Percentiles rank a stretch among this genome's conserved stretches.
phyloP scores from a whole-genome alignment of 53 echinoderm and acorn worm species.

The Echinarachnius parma region DNA sequence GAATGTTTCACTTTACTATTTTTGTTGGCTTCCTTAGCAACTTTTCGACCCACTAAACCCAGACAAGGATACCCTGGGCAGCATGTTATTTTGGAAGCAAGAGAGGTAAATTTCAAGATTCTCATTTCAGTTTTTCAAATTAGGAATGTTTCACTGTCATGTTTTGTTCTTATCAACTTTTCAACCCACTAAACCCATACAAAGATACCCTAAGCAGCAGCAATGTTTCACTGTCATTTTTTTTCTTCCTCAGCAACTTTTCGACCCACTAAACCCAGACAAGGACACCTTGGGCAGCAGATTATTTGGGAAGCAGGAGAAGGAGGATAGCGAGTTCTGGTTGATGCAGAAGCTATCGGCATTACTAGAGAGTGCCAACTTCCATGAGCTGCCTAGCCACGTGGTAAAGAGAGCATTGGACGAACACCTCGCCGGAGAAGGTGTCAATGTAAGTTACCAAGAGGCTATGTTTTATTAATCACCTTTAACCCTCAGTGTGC shows the following conservation, averaged over 20 bases:
- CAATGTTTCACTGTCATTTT: neutral
- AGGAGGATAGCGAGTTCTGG: slow-evolving; percentile 95
- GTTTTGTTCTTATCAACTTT: slow-evolving; percentile 62
- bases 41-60: neutral
- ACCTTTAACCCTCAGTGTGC: no score
- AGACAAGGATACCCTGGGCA: no score
- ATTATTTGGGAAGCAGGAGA: slow-evolving; percentile 59
- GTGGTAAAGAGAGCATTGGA: slow-evolving; percentile 78
- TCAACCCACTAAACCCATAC: slow-evolving; percentile 95
- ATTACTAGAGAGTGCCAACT: slow-evolving; percentile 91
- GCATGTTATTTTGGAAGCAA: no score
- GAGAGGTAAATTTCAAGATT: no score
- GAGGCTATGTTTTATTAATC: neutral
- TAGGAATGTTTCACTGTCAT: neutral
- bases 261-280: slow-evolving; percentile 96
- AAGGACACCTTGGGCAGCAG: slow-evolving; percentile 78
- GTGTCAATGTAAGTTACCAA: slow-evolving; percentile 94
- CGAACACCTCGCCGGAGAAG: slow-evolving; percentile 94
- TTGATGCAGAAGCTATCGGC: slow-evolving; percentile 79
- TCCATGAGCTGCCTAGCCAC: slow-evolving; percentile 81
- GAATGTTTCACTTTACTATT: no score
- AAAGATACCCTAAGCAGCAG: slow-evolving; percentile 1
- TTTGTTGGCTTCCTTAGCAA: no score
- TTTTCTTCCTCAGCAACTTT: slow-evolving; percentile 63
- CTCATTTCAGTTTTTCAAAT: no score